Conservation (phyloP, 2,113 vertebrate species). For the Sander vitreus region DNA sequence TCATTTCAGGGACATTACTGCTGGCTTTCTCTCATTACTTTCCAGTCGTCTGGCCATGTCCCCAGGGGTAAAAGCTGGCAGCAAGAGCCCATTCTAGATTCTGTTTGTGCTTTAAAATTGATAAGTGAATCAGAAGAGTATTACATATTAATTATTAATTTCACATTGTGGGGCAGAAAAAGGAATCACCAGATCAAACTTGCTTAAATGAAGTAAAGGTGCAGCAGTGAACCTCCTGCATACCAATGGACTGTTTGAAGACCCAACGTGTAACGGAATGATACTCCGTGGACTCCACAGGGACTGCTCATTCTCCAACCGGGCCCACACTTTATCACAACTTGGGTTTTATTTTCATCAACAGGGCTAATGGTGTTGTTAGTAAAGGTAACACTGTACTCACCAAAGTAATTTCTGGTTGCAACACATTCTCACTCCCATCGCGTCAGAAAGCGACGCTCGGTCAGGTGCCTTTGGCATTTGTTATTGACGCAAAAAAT, state of each 20-base stretch:
- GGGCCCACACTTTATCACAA: not conserved
- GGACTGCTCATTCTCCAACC: not conserved
- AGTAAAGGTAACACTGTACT: not conserved
- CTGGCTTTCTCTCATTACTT: slow-evolving; percentile 70
- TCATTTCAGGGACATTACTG: slow-evolving; percentile 72
- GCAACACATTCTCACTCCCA: too few species aligned
- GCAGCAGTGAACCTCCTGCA: slow-evolving; percentile 38
- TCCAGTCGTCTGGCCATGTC: slow-evolving; percentile 40
- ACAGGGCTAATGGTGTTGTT: too few species aligned
- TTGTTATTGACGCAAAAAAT: too few species aligned
- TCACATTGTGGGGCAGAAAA: slow-evolving; percentile 65
- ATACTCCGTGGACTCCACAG: slow-evolving; percentile 6
- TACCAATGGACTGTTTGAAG: slow-evolving; percentile 41
- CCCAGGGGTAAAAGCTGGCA: slow-evolving; percentile 58
- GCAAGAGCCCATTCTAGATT: slow-evolving; percentile 48
- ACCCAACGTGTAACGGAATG: slow-evolving; percentile 37
- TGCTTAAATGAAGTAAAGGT: slow-evolving; percentile 75
- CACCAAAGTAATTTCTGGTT: not conserved
- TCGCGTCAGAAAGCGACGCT: too few species aligned
- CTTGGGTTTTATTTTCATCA: not conserved
- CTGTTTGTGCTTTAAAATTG: slow-evolving; percentile 81
- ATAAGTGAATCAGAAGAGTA: slow-evolving; percentile 81
- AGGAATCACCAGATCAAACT: slow-evolving; percentile 72
- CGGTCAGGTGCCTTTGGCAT: too few species aligned
- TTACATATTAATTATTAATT: slow-evolving; percentile 81